Evolutionary conservation across 2,113 vertebrate genomes (phyloP).

Genomic region (Dicrurus megarhynchus): DNA sequence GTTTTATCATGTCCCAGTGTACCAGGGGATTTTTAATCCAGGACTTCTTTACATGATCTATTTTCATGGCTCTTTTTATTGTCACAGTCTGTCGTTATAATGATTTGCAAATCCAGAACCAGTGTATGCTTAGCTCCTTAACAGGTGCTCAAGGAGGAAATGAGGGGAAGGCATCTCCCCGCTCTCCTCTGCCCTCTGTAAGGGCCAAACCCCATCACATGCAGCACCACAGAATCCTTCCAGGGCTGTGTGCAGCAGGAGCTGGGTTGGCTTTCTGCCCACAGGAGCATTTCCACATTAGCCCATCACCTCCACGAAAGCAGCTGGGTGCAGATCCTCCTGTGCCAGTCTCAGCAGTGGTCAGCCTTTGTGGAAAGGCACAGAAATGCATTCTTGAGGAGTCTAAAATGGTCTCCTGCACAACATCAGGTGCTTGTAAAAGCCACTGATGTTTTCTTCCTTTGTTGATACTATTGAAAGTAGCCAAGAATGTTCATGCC

Average conservation of each 20-base stretch:
- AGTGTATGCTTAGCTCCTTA: neutral
- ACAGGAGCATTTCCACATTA: neutral
- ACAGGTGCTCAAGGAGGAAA: neutral
- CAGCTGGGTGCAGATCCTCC: neutral
- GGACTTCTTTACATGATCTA: constrained; percentile 49
- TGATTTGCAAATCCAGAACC: constrained; percentile 28
- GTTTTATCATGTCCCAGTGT: constrained; percentile 36
- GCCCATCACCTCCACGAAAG: neutral
- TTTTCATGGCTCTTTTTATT: constrained; percentile 55
- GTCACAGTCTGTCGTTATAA: constrained; percentile 35
- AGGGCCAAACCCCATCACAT: neutral
- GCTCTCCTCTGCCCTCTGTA: neutral
- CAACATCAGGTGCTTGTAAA: neutral
- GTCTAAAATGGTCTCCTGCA: neutral
- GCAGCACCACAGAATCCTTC: neutral
- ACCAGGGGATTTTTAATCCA: constrained; percentile 59
- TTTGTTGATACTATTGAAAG: neutral
- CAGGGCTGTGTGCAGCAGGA: neutral
- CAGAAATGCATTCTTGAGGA: neutral
- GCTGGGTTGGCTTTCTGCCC: neutral
- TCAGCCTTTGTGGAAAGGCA: neutral
- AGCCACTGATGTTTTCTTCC: neutral
- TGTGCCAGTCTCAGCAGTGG: accelerated
- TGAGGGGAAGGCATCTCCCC: neutral
- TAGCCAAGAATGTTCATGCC: neutral